Evolutionary conservation across 2,797 vertebrate genomes (phyloP).

Genomic region (Denticeps clupeoides): DNA sequence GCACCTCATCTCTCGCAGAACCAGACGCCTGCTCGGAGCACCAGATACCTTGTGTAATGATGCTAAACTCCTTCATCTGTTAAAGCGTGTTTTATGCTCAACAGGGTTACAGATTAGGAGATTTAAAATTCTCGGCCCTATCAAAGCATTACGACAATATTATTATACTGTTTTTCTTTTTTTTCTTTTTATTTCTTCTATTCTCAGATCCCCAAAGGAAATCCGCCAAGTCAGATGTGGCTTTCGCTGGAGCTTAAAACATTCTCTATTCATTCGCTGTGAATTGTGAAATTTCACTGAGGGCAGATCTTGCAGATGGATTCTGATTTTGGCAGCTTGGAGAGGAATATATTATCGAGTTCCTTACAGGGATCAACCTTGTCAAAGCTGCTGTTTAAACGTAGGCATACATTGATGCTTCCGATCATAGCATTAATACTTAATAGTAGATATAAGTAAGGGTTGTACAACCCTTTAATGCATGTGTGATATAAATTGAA

Average conservation of each 20-base stretch:
- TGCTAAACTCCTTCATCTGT: conserved; percentile 24
- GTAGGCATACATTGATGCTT: no score
- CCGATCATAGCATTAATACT: no score
- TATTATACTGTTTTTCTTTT: not conserved
- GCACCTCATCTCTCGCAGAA: conserved; percentile 23
- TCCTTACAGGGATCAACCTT: not conserved
- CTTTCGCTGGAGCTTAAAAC: conserved; percentile 4
- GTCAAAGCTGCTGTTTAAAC: no score
- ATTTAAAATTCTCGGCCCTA: conserved; percentile 22
- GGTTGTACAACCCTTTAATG: no score
- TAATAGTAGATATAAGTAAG: no score
- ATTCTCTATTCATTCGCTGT: conserved; percentile 5
- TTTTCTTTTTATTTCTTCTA: conserved; percentile 20
- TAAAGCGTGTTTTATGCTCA: conserved; percentile 35
- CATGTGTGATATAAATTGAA: no score
- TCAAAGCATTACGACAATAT: no score
- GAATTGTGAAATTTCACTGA: conserved; percentile 14
- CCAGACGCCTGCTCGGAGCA: conserved; percentile 10
- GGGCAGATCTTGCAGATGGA: conserved; percentile 21
- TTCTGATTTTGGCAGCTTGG: conserved; percentile 10
- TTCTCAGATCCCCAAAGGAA: conserved; percentile 15
- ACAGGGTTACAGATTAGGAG: conserved; percentile 33
- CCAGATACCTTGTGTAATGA: conserved; percentile 11
- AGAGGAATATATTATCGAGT: conserved; percentile 8
- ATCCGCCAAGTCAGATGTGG: conserved; percentile 11